A percentile compares a stretch with the other conserved stretches of the same genome.
Conservation (phyloP, 1,140 invertebrate genomes). For the Orchesella cincta region DNA sequence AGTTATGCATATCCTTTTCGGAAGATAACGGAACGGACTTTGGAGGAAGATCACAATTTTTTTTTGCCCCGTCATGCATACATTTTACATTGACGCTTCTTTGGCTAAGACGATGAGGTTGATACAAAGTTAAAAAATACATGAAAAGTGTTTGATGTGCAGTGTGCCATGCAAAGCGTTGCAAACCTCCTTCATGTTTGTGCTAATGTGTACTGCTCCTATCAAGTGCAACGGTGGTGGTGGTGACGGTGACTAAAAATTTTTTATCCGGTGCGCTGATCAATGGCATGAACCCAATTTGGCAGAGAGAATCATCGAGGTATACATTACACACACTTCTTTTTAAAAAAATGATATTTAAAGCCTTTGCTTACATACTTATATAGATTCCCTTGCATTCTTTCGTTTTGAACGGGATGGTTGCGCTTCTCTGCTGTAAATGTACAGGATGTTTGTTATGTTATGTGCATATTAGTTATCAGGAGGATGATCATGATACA, state of each 20-base stretch:
- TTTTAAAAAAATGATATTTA: not conserved
- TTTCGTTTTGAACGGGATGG: not conserved
- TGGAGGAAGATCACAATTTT: no score
- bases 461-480: not conserved
- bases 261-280: conserved; percentile 21
- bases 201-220: no score
- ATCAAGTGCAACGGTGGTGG: not conserved
- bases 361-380: not conserved
- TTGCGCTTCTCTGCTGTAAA: not conserved
- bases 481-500: conserved; percentile 3
- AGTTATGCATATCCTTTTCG: no score
- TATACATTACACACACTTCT: not conserved
- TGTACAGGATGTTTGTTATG: not conserved
- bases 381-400: not conserved
- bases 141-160: not conserved
- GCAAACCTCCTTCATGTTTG: no score
- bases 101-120: no score
- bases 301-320: not conserved
- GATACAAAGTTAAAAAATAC: no score
- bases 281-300: conserved; percentile 29
- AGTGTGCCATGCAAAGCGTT: no score
- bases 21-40: no score
- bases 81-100: no score
- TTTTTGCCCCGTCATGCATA: no score
- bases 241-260: not conserved